Conservation (phyloP, 2,113 vertebrate species). For the Chaenogobius annularis region DNA sequence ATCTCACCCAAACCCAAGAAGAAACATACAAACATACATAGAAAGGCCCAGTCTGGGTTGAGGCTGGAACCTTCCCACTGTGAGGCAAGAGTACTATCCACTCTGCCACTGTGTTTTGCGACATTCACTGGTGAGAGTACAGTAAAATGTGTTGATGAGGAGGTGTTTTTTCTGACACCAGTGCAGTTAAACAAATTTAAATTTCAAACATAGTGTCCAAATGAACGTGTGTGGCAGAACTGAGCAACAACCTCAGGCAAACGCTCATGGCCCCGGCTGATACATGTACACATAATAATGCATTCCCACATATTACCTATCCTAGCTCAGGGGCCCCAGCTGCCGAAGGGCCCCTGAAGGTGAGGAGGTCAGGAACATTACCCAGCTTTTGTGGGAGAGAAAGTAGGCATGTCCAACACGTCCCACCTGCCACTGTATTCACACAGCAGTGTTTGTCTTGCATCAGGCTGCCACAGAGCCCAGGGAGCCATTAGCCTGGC, state of each 20-base stretch:
- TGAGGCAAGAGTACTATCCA: too few relatives aligned
- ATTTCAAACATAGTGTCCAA: not conserved
- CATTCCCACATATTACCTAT: constrained; percentile 31
- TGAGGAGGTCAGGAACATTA: constrained; percentile 75
- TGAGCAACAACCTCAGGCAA: constrained; percentile 29
- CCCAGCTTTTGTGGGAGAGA: constrained; percentile 69
- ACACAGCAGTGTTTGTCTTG: constrained; percentile 64
- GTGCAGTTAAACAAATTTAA: too few relatives aligned
- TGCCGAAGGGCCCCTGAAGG: constrained; percentile 63
- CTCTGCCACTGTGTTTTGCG: too few relatives aligned
- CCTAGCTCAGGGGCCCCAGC: constrained; percentile 63
- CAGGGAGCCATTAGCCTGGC: constrained; percentile 28
- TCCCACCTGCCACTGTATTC: constrained; percentile 74
- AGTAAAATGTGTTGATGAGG: too few relatives aligned
- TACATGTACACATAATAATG: constrained; percentile 28
- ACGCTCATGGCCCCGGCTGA: constrained; percentile 35
- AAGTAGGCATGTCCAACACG: constrained; percentile 73
- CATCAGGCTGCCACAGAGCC: constrained; percentile 53
- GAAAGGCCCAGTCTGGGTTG: too few relatives aligned
- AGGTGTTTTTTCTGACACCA: too few relatives aligned
- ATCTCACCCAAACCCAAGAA: too few relatives aligned
- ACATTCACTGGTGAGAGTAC: too few relatives aligned
- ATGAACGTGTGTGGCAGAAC: not conserved
- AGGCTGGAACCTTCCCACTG: too few relatives aligned
- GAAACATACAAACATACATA: too few relatives aligned